phyloP scores from a whole-genome alignment of 2,113 vertebrate species.

The Colaptes auratus region DNA sequence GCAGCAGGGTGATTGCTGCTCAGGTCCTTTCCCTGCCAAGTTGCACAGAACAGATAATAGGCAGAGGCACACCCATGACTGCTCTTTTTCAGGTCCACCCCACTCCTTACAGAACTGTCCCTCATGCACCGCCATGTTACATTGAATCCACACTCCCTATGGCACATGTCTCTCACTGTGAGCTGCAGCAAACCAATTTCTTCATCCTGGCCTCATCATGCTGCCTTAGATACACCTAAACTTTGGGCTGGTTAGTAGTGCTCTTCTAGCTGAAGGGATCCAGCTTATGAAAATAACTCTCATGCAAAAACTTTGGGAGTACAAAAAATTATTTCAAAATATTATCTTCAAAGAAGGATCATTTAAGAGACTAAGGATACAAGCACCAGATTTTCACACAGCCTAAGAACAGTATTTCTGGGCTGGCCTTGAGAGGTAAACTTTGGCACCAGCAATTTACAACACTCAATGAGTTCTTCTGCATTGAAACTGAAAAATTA shows the following conservation, averaged over 20 bases:
- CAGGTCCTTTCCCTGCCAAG: fast-evolving
- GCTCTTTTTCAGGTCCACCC: neutral
- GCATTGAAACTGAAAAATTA: neutral
- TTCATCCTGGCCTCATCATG: neutral
- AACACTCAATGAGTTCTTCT: neutral
- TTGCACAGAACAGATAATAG: neutral
- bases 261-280: neutral
- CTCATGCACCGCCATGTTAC: fast-evolving
- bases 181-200: neutral
- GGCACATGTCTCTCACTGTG: fast-evolving
- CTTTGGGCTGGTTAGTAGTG: neutral
- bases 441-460: neutral
- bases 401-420: neutral
- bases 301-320: neutral
- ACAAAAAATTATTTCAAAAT: neutral
- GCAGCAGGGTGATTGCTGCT: fast-evolving
- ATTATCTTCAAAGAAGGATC: neutral
- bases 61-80: neutral
- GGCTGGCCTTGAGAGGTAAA: neutral
- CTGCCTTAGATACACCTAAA: neutral
- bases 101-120: neutral
- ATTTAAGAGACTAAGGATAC: neutral
- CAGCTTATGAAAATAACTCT: neutral
- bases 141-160: neutral
- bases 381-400: neutral